phyloP scores from a whole-genome alignment of 2,888 invertebrate species.

The Athalia cordata region DNA sequence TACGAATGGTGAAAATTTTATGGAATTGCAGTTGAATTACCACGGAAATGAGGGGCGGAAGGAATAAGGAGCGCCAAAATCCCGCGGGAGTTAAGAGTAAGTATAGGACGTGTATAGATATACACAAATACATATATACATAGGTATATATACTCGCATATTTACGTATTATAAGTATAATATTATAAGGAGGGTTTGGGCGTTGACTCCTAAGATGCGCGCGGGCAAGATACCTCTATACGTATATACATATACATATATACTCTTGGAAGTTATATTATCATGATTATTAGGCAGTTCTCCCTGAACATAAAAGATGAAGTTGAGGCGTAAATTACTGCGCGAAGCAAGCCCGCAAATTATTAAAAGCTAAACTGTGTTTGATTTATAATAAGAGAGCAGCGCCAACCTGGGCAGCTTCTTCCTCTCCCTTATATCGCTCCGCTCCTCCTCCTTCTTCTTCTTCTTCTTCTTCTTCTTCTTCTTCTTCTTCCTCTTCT shows the following conservation, averaged over 20 bases:
- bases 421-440: no score
- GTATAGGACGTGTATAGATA: no score
- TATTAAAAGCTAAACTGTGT: constrained; percentile 72
- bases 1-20: constrained; percentile 24
- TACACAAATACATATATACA: no score
- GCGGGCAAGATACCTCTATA: background rate
- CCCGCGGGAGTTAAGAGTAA: constrained; percentile 1
- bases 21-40: constrained; percentile 39
- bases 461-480: no score
- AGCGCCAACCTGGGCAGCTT: constrained; percentile 50
- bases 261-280: constrained; percentile 36
- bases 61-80: constrained; percentile 46
- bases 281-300: constrained; percentile 43
- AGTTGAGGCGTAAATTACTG: constrained; percentile 46
- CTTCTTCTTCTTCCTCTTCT: no score
- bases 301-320: constrained; percentile 44
- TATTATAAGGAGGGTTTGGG: background rate
- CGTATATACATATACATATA: constrained; percentile 2
- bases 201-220: constrained; percentile 22
- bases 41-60: constrained; percentile 41
- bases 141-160: no score
- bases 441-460: no score
- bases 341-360: constrained; percentile 59
- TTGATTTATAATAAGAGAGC: constrained; percentile 72
- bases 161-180: background rate